Evolutionary conservation across 1,140 invertebrate genomes (phyloP).

Genomic region (Nephila pilipes): DNA sequence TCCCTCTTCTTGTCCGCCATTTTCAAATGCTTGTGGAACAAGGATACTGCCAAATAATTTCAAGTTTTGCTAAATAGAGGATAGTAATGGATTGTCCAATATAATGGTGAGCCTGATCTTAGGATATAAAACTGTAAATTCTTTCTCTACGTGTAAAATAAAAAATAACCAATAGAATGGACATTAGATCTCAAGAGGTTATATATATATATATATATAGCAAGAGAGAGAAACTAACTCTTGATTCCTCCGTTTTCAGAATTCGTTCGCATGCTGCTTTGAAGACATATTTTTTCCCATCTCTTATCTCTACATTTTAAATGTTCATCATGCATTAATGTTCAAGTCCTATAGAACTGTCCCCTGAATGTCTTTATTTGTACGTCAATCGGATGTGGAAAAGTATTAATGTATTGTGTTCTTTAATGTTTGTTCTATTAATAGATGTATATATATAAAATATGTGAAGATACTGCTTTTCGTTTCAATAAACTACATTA

Average conservation of each 20-base stretch:
- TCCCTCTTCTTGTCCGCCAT: no score
- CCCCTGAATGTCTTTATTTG: conserved; percentile 14
- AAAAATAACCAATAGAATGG: no score
- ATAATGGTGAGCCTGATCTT: no score
- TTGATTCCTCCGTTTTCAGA: not conserved
- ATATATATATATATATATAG: no score
- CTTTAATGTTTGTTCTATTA: not conserved
- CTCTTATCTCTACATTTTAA: not conserved
- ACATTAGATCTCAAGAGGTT: no score
- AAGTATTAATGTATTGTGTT: conserved; percentile 26
- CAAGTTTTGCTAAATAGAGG: no score
- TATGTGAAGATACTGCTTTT: not conserved
- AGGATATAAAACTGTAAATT: no score
- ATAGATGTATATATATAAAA: conserved; percentile 24
- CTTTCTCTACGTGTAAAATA: no score
- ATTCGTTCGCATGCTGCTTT: conserved; percentile 29
- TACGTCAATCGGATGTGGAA: not conserved
- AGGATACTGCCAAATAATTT: no score
- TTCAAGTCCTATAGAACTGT: not conserved
- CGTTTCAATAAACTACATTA: not conserved
- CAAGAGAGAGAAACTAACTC: no score
- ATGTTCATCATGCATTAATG: conserved; percentile 24
- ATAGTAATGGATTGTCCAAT: no score
- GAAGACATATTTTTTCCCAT: not conserved
- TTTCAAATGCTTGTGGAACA: no score